phyloP scores from a whole-genome alignment of 2,888 invertebrate genomes.

The Aphrophora alni region DNA sequence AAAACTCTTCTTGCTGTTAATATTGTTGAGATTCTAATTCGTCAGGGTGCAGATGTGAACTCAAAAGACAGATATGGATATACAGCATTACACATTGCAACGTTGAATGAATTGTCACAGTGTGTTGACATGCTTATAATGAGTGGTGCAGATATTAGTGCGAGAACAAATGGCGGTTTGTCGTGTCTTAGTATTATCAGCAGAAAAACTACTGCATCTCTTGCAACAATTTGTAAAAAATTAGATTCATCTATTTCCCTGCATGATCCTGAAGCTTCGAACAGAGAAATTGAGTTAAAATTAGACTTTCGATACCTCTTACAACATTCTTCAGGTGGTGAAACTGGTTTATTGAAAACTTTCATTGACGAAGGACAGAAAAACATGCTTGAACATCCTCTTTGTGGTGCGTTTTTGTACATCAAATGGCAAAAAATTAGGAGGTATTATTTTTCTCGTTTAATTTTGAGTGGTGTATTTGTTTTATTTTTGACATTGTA shows the following conservation, averaged over 20 bases:
- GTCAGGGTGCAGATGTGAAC: constrained; percentile 83
- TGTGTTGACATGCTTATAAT: constrained; percentile 85
- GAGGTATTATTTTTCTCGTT: constrained; percentile 82
- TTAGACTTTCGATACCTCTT: constrained; percentile 82
- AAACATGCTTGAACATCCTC: constrained; percentile 82
- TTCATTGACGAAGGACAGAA: constrained; percentile 90
- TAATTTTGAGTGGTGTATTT: constrained; percentile 80
- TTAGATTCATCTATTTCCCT: constrained; percentile 74
- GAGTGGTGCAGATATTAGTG: constrained; percentile 88
- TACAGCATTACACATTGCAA: constrained; percentile 84
- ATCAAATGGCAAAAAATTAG: constrained; percentile 91
- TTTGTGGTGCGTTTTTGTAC: constrained; percentile 86
- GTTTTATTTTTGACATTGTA: constrained; percentile 81
- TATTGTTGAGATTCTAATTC: constrained; percentile 76
- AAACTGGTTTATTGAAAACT: constrained; percentile 85
- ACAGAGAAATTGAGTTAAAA: constrained; percentile 81
- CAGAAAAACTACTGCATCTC: constrained; percentile 84
- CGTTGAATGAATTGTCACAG: constrained; percentile 81
- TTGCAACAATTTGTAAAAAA: constrained; percentile 82
- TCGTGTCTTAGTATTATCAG: constrained; percentile 85
- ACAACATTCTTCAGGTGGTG: constrained; percentile 82
- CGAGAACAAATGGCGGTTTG: constrained; percentile 85
- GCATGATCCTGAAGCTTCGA: constrained; percentile 62
- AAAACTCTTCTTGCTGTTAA: constrained; percentile 82
- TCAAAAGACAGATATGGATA: constrained; percentile 86